Conservation (phyloP, 2,113 vertebrate genomes). For the Hippocampus abdominalis region DNA sequence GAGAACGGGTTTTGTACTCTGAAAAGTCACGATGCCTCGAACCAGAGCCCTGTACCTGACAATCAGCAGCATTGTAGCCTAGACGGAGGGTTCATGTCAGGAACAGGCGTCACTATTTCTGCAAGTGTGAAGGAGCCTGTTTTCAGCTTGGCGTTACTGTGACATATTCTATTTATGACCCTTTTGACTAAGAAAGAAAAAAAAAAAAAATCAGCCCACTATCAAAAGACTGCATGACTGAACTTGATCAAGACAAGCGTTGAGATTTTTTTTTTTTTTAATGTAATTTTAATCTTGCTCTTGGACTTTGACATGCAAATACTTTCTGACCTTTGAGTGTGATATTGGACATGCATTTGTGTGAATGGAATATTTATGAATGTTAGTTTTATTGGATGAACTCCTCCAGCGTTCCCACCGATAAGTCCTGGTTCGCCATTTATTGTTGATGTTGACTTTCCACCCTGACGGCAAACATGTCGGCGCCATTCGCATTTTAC, state of each 20-base stretch:
- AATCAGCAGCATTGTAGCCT: conserved; percentile 49
- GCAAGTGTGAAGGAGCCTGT: conserved; percentile 26
- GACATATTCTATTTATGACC: conserved; percentile 46
- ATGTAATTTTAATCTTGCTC: conserved; percentile 16
- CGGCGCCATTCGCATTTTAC: background rate
- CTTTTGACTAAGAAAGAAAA: conserved; percentile 21
- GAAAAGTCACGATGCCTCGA: conserved; percentile 8
- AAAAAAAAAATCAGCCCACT: conserved; percentile 30
- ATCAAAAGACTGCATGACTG: conserved; percentile 49
- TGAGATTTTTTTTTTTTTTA: background rate
- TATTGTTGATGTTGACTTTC: background rate
- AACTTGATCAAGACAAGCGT: conserved; percentile 3
- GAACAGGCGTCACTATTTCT: conserved; percentile 8
- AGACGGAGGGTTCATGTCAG: conserved; percentile 17
- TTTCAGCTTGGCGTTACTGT: conserved; percentile 34
- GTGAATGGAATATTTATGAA: conserved; percentile 65
- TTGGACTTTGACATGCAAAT: conserved; percentile 66
- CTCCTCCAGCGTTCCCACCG: background rate
- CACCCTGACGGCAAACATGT: background rate
- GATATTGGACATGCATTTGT: conserved; percentile 40
- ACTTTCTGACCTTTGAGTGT: conserved; percentile 33
- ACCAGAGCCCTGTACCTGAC: conserved; percentile 32
- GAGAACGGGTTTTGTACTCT: background rate
- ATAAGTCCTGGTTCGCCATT: background rate
- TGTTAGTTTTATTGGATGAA: conserved; percentile 50